Percentiles rank a stretch among this genome's conserved stretches.
Evolutionary conservation across 92 coral and sea anemone species (phyloP).

Genomic region (Porites cylindrica): DNA sequence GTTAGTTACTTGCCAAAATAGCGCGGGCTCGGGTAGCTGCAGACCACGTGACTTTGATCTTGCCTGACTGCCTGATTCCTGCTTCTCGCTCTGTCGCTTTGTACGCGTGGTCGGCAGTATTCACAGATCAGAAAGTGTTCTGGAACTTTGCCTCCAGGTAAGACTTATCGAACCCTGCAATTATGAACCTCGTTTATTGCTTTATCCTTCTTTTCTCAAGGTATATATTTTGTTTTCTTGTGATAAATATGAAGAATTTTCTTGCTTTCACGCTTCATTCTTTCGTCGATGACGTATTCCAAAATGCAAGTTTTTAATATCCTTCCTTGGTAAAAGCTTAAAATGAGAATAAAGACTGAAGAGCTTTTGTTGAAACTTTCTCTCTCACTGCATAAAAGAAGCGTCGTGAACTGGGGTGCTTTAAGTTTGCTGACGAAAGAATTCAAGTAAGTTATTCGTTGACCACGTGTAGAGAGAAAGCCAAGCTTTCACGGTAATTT

Average conservation of each 20-base stretch:
- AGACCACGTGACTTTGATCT: constrained; percentile 5
- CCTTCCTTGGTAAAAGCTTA: not conserved
- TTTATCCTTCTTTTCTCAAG: not conserved
- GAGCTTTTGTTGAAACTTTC: not conserved
- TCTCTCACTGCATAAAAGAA: not conserved
- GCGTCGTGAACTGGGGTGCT: not conserved
- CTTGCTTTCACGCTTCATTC: not conserved
- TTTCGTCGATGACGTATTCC: no score
- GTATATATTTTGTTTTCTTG: not conserved
- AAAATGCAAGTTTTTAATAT: not conserved
- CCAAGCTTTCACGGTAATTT: constrained; percentile 26
- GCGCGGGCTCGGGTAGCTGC: not conserved
- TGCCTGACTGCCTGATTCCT: no score
- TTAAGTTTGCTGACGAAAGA: not conserved
- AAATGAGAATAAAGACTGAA: not conserved
- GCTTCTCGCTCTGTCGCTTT: not conserved
- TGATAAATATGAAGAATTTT: not conserved
- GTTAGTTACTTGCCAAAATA: not conserved
- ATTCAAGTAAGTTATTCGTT: not conserved
- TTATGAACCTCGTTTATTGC: not conserved
- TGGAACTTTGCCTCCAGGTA: not conserved
- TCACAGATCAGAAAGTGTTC: not conserved
- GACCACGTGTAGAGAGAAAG: constrained; percentile 27
- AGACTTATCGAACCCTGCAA: not conserved
- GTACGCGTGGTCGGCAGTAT: not conserved